These are phyloP conservation scores for Cheilosia urbana DNA, from an alignment of 2,888 invertebrate genomes.

Conservation along the genomic window DNA sequence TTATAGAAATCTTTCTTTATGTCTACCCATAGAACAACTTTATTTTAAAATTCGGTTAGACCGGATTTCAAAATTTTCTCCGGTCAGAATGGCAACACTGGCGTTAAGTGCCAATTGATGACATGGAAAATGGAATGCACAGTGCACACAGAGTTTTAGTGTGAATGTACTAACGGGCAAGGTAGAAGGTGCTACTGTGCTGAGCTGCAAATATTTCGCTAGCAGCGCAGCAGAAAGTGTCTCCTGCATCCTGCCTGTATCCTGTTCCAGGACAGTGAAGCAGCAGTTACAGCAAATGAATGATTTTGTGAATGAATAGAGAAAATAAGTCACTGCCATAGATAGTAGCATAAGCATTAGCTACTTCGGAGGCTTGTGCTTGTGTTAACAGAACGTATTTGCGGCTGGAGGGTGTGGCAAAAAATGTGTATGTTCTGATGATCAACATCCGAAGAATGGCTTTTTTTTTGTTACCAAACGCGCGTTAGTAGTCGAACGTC, in stretches of 20 bases:
- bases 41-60: no score
- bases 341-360: neutral
- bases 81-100: no score
- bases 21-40: no score
- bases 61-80: no score
- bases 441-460: conserved; percentile 5
- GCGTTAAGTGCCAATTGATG: conserved; percentile 74
- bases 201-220: neutral
- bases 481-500: no score
- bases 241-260: no score
- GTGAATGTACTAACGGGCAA: conserved; percentile 52
- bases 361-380: no score
- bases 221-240: conserved; percentile 12
- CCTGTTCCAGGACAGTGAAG: conserved; percentile 32
- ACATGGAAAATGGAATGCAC: conserved; percentile 29
- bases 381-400: no score
- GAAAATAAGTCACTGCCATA: conserved; percentile 53
- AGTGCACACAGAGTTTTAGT: conserved; percentile 6
- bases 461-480: no score
- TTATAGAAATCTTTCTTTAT: no score
- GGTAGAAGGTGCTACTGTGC: conserved; percentile 44
- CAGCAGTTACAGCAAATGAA: conserved; percentile 37
- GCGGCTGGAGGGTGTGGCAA: no score
- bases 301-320: conserved; percentile 68
- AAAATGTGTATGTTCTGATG: neutral